Evolutionary conservation across 2,797 vertebrate species (phyloP), one percentile per base, ranked within the genome.

Genomic region (Pachyuromys duprasi): DNA sequence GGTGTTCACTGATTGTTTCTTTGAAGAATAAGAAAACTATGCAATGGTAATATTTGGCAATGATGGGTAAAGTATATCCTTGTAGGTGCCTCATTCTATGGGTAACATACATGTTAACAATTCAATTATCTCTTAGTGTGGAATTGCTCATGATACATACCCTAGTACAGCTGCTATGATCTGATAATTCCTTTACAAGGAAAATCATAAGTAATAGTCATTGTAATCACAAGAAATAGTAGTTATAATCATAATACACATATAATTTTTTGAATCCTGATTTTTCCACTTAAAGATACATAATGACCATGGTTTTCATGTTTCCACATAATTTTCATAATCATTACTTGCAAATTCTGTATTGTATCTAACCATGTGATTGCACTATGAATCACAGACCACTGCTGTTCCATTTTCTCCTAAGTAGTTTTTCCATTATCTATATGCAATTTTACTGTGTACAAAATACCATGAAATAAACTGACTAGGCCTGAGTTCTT

Each of bases 281-380:
- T 69, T 97, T 97, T 92, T 86, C 82, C n/a, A 65, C 89, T 92
- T 78, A 63, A 92, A 96, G 42, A 89, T 90, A 55, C 76, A 82
- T 63, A 94, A 95, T 90, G 63, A 93, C 57, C 63, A 94, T 42
- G 42, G 45, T 57, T 88, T 89, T 62, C 75, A 82, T 70, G 83
- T 72, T 90, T 60, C 55, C 81, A 92, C 42, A 57, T 84, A 91
- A 94, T 94, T 96, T 97, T 92, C 28, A 70, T 92, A 95, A 90
- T 82, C 81, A 86, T 96, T 74, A 72, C 82, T 80, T 95, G 57
- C 81, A 96, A 96, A 94, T 86, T 95, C 91, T 89, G 86, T 49
- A 65, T 62, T 86, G 33, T 90, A 92, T 69, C 93, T 92, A 93
- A 93, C 72, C 45, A 90, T 70, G 87, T 11, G 6, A 75, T 83